Conservation (phyloP, 2,888 invertebrate species). For the Hirtodrosophila trivittata region DNA sequence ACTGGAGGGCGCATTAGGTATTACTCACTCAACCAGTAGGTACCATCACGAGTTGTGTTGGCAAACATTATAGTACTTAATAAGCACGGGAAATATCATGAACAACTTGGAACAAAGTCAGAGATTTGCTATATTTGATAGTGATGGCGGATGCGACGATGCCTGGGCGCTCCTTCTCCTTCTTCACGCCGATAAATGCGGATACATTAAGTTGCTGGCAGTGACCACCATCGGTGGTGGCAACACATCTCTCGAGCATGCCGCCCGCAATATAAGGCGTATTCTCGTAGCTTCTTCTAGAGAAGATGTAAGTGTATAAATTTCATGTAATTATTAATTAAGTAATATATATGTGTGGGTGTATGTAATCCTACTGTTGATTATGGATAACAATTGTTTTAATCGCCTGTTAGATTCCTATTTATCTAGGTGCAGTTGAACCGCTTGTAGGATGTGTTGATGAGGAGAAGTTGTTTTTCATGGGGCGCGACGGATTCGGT, state of each 20-base stretch:
- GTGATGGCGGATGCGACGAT: constrained; percentile 88
- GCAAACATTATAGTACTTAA: too few relatives aligned
- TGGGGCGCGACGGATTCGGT: constrained; percentile 90
- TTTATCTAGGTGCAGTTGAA: constrained; percentile 87
- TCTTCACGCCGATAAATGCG: constrained; percentile 84
- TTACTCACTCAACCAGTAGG: too few relatives aligned
- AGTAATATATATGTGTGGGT: background rate
- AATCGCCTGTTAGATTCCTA: constrained; percentile 86
- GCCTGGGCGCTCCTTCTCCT: constrained; percentile 87
- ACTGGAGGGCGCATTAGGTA: too few relatives aligned
- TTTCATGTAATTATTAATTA: background rate
- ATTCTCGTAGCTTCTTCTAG: constrained; percentile 86
- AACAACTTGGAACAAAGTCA: background rate
- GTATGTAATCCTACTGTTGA: constrained; percentile 22
- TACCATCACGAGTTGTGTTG: too few relatives aligned
- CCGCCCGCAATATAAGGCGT: constrained; percentile 88
- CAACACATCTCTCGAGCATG: constrained; percentile 89
- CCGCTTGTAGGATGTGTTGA: constrained; percentile 82
- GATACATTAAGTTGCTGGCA: constrained; percentile 85
- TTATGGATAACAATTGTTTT: background rate
- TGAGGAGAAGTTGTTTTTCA: constrained; percentile 84
- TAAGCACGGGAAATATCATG: too few relatives aligned
- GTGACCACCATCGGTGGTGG: constrained; percentile 90
- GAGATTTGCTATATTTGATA: constrained; percentile 85
- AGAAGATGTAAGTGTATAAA: constrained; percentile 86